A percentile compares a stretch with the other conserved stretches of the same genome.
phyloP scores from a whole-genome alignment of 2,888 invertebrate species.

The Drosophila macrospina region DNA sequence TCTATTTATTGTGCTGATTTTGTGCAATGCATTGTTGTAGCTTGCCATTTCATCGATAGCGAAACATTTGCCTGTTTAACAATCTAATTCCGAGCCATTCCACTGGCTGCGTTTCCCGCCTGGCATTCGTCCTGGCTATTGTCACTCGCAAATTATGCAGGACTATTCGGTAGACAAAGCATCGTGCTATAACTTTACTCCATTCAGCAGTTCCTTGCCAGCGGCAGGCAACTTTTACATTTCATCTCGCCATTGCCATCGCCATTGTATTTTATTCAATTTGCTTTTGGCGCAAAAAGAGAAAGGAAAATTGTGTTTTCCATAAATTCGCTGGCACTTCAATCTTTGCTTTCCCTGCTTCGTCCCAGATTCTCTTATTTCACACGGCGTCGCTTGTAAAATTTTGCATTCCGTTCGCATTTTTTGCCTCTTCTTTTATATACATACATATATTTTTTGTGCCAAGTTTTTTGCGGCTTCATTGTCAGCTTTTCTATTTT shows the following conservation, averaged over 20 bases:
- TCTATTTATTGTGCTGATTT: slow-evolving; percentile 42
- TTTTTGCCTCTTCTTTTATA: slow-evolving; percentile 17
- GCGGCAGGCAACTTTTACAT: slow-evolving; percentile 36
- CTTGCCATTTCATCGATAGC: not conserved
- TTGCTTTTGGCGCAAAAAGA: slow-evolving; percentile 56
- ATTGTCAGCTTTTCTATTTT: slow-evolving; percentile 68
- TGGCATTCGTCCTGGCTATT: slow-evolving; percentile 13
- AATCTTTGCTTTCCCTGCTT: slow-evolving; percentile 47
- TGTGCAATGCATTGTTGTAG: not conserved
- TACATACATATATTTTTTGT: slow-evolving; percentile 34
- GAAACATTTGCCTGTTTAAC: slow-evolving; percentile 28
- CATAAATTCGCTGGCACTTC: slow-evolving; percentile 80
- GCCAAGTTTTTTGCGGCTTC: slow-evolving; percentile 72
- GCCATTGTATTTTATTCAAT: slow-evolving; percentile 78
- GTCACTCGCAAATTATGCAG: slow-evolving; percentile 46
- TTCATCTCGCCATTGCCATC: slow-evolving; percentile 19
- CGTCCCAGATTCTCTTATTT: slow-evolving; percentile 39
- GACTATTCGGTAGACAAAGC: slow-evolving; percentile 40
- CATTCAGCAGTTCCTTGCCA: slow-evolving; percentile 36
- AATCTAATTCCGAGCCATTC: slow-evolving; percentile 29
- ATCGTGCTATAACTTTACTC: slow-evolving; percentile 24
- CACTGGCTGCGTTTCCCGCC: slow-evolving; percentile 5
- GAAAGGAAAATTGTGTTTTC: slow-evolving; percentile 65
- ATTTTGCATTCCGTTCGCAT: slow-evolving; percentile 71
- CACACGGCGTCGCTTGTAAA: slow-evolving; percentile 47